Percentiles rank a stretch among this genome's conserved stretches.
Conservation (phyloP, 2,797 vertebrate species). For the Sphenodon punctatus region DNA sequence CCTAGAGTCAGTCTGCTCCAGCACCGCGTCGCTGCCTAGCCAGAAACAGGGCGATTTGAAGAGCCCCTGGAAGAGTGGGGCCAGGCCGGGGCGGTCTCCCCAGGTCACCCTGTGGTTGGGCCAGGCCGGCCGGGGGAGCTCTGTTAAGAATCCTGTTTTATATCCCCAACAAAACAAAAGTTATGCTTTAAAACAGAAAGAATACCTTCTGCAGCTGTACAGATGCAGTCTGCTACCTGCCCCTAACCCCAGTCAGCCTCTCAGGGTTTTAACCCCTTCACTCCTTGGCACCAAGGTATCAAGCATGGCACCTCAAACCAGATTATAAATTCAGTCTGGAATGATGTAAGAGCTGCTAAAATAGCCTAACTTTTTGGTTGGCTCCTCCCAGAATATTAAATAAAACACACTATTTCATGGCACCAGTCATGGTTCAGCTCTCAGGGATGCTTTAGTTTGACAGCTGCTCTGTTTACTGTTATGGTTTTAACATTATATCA, state of each 20-base stretch:
- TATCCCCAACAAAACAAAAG: not conserved
- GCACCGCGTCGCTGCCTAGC: no score
- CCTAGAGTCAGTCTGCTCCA: no score
- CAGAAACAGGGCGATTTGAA: no score
- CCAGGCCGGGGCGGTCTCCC: no score
- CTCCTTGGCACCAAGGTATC: not conserved
- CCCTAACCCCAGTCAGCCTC: not conserved
- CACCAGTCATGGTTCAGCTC: not conserved
- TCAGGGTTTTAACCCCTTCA: not conserved
- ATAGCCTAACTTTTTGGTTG: not conserved
- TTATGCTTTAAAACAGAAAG: not conserved
- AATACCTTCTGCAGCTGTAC: not conserved
- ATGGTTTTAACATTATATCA: not conserved
- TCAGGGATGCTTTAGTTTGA: not conserved
- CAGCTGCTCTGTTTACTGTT: not conserved
- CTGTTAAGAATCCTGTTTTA: slow-evolving; percentile 9
- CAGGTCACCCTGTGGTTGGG: no score
- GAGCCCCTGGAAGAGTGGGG: no score
- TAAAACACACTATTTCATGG: not conserved
- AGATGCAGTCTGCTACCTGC: slow-evolving; percentile 10
- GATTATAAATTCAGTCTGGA: not conserved
- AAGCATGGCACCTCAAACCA: not conserved
- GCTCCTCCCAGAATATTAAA: not conserved
- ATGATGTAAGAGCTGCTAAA: not conserved
- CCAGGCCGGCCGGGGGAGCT: no score